A percentile compares a stretch with the other conserved stretches of the same genome.
phyloP scores from a whole-genome alignment of 2,888 invertebrate genomes.

The Euclidia mi region DNA sequence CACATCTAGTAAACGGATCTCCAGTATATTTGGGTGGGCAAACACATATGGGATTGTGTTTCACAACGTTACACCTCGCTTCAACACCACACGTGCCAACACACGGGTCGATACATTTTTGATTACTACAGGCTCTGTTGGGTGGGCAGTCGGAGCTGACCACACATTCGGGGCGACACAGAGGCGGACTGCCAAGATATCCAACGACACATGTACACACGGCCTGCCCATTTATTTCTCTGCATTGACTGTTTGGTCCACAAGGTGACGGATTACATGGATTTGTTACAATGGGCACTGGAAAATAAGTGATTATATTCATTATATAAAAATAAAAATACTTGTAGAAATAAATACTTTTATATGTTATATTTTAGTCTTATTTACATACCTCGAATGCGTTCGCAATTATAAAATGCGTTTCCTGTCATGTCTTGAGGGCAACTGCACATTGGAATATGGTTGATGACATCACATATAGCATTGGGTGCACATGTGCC shows the following conservation, averaged over 20 bases:
- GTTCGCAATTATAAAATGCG: constrained; percentile 91
- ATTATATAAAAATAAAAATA: not conserved
- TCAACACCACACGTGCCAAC: constrained; percentile 93
- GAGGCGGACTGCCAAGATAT: constrained; percentile 93
- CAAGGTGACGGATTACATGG: constrained; percentile 94
- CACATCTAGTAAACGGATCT: constrained; percentile 94
- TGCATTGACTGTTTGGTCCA: constrained; percentile 94
- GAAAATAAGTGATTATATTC: constrained; percentile 36
- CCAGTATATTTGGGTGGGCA: constrained; percentile 92
- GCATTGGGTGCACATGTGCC: constrained; percentile 93
- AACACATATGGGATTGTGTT: constrained; percentile 94
- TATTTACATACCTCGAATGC: constrained; percentile 77
- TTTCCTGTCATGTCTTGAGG: constrained; percentile 92
- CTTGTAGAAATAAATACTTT: not conserved
- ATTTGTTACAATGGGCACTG: constrained; percentile 83
- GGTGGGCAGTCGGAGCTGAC: constrained; percentile 93
- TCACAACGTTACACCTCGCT: constrained; percentile 93
- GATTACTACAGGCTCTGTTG: constrained; percentile 93
- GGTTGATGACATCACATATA: constrained; percentile 93
- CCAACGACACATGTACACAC: constrained; percentile 93
- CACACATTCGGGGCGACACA: constrained; percentile 94
- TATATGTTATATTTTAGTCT: not conserved
- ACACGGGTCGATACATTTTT: constrained; percentile 94
- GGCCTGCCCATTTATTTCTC: constrained; percentile 91
- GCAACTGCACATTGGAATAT: constrained; percentile 93